Evolutionary conservation across 2,113 vertebrate species (phyloP).

Genomic region (Phocoena phocoena): DNA sequence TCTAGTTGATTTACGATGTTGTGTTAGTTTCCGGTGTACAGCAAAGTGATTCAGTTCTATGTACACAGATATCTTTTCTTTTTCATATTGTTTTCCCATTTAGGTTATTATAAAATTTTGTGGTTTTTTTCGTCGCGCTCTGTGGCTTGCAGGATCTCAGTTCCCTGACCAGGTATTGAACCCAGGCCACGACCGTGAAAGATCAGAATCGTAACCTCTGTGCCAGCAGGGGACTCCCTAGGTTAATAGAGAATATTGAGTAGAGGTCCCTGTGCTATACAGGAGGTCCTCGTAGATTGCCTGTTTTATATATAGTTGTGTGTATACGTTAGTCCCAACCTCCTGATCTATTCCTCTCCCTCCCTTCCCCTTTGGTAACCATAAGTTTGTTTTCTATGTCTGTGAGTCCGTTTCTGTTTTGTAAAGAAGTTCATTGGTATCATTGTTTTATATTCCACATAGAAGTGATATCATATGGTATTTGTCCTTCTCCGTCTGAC

Average conservation of each 20-base stretch:
- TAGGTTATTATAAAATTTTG: neutral
- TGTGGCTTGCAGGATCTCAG: neutral
- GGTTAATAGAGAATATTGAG: neutral
- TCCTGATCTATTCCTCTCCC: neutral
- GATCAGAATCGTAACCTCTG: neutral
- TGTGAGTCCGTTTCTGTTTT: neutral
- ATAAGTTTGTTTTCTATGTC: neutral
- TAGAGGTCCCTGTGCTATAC: neutral
- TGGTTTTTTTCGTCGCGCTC: fast-evolving
- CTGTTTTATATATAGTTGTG: neutral
- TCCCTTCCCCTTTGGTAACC: neutral
- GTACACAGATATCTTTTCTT: neutral
- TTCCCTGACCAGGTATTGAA: neutral
- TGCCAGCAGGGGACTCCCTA: neutral
- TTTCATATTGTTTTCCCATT: neutral
- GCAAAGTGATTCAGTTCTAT: neutral
- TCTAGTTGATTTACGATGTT: neutral
- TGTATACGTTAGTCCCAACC: neutral
- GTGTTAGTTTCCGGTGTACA: neutral
- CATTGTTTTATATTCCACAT: neutral
- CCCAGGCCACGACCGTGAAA: neutral
- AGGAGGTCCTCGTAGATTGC: neutral
- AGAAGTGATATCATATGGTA: no score
- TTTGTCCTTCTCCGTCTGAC: neutral
- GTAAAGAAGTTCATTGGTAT: neutral